Percentiles rank a stretch among this genome's conserved stretches.
Evolutionary conservation across 2,888 invertebrate species (phyloP).

Genomic region (Caradrina clavipalpis): DNA sequence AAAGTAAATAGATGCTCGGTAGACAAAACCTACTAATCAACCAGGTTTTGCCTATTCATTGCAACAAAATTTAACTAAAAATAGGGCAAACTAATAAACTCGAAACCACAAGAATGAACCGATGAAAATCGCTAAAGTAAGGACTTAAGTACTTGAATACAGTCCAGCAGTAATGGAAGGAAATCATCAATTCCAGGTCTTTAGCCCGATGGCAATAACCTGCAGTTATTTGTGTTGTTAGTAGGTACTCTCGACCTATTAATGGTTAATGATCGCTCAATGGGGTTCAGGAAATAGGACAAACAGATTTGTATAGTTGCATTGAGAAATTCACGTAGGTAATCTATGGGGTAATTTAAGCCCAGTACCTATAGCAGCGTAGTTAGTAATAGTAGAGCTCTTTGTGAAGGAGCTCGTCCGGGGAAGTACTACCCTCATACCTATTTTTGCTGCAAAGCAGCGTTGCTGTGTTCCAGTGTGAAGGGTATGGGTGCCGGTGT

Average conservation of each 20-base stretch:
- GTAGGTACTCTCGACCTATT: conserved; percentile 10
- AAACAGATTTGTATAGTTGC: background rate
- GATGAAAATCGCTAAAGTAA: conserved; percentile 14
- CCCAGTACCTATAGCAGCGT: no score
- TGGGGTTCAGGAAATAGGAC: conserved; percentile 24
- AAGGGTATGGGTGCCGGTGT: no score
- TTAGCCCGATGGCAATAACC: conserved; percentile 11
- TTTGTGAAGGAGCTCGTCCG: no score
- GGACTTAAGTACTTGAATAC: background rate
- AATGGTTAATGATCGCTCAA: conserved; percentile 10
- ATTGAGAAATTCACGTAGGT: no score
- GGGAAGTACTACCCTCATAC: no score
- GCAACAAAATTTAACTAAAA: background rate
- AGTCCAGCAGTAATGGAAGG: conserved; percentile 10
- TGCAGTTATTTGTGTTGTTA: conserved; percentile 16
- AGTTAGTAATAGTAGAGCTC: no score
- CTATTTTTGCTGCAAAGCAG: no score
- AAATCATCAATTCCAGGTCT: conserved; percentile 32
- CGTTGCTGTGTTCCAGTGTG: no score
- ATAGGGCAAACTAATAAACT: conserved; percentile 4
- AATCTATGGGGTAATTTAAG: no score
- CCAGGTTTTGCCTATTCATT: no score
- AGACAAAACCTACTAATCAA: no score
- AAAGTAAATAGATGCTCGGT: no score
- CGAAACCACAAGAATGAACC: conserved; percentile 5